These are phyloP conservation scores for Scaptomyza hsui DNA, from an alignment of 1,140 invertebrate species.

Conservation along the genomic window DNA sequence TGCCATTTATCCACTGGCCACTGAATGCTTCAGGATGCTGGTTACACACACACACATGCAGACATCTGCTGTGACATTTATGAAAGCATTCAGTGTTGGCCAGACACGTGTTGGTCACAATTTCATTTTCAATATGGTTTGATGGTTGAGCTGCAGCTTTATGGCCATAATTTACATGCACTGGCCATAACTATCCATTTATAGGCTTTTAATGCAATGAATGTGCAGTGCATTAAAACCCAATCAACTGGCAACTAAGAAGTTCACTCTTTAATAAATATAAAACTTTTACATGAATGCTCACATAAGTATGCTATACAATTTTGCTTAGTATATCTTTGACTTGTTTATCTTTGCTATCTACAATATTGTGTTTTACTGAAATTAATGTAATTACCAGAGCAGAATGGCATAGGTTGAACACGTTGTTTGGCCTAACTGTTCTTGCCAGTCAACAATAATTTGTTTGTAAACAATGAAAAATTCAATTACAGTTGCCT, in stretches of 20 bases:
- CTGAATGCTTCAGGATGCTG: conserved; percentile 27
- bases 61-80: conserved; percentile 47
- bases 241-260: too few species aligned
- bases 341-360: neutral
- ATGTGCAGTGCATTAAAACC: conserved; percentile 11
- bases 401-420: conserved; percentile 5
- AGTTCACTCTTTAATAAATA: too few species aligned
- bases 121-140: conserved; percentile 36
- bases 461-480: conserved; percentile 74
- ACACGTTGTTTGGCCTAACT: conserved; percentile 44
- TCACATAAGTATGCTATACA: neutral
- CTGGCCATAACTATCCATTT: conserved; percentile 14
- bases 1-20: conserved; percentile 46
- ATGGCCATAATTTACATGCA: conserved; percentile 1
- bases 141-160: conserved; percentile 11
- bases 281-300: too few species aligned
- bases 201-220: conserved; percentile 26
- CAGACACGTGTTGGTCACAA: conserved; percentile 33
- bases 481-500: conserved; percentile 73
- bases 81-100: conserved; percentile 30
- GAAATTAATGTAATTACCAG: conserved; percentile 54
- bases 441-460: conserved; percentile 63
- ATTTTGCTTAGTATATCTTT: neutral
- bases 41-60: conserved; percentile 15
- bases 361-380: neutral